phyloP scores from a whole-genome alignment of 2,113 vertebrate genomes.

The Pheucticus melanocephalus region DNA sequence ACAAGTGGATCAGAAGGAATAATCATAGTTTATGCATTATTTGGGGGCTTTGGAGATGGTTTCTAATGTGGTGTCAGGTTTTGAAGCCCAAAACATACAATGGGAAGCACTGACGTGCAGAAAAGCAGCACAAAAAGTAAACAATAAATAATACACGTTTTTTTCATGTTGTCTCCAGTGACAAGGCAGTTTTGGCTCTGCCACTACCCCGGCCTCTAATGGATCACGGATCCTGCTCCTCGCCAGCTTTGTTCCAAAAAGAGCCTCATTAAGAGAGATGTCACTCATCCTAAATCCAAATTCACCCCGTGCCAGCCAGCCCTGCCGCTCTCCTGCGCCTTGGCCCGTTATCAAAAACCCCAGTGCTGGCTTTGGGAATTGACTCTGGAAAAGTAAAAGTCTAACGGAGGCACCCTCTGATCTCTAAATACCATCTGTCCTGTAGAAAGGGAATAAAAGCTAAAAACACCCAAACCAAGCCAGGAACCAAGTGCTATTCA shows the following conservation, averaged over 20 bases:
- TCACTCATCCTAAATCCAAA: conserved; percentile 20
- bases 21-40: conserved; percentile 49
- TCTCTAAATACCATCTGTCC: conserved; percentile 38
- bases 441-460: background rate
- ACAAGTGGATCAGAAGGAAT: conserved; percentile 69
- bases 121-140: background rate
- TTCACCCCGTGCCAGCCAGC: background rate
- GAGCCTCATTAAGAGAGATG: conserved; percentile 28
- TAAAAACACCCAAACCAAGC: background rate
- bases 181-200: background rate
- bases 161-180: background rate
- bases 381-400: background rate
- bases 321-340: background rate
- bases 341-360: background rate
- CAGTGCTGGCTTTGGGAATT: background rate
- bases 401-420: background rate
- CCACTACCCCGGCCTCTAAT: background rate
- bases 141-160: conserved; percentile 42
- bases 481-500: background rate
- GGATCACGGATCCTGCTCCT: conserved; percentile 51
- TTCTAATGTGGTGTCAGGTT: background rate
- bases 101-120: background rate
- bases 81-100: background rate
- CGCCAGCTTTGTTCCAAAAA: background rate
- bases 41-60: conserved; percentile 22